Evolutionary conservation across 2,888 invertebrate species (phyloP), one percentile per base, ranked within the genome.

Genomic region (Formica aserva): DNA sequence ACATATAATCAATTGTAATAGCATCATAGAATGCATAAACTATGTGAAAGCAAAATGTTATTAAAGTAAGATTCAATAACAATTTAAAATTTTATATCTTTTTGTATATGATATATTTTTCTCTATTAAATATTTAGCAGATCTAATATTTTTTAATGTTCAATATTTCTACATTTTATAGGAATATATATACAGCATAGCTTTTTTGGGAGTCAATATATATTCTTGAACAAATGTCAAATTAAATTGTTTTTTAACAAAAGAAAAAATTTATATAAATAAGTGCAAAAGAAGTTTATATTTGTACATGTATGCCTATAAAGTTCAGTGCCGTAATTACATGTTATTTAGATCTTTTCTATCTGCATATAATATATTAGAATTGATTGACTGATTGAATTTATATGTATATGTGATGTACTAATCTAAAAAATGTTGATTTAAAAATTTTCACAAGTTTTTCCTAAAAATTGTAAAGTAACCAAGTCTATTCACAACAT

Each of bases 11-110:
- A 75, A 63, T 77, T 41, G n/a, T 66, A 77, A 77, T 26, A 74
- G 48, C 38, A 63, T 72, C 45, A 48, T 76, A 76, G 52, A 63
- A 76, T 74, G 62, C 9, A 75, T n/a, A 38, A 86, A 71, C 55
- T 77, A 62, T 85, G 55, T 82, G 76, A 65, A 89, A 55, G 45
- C 57, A 83, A 72, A 82, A 85, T 80, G 85, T 71, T 65, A 84
- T 84, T 77, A 80, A 75, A 69, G 22, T 85, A 67, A 83, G 65
- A 85, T 81, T 67, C 6, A 82, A 60, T 72, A 85, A 71, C 83
- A 88, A 75, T 85, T 86, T 80, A 48, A 69, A 72, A 85, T 83
- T 80, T 74, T 76, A 85, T 74, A 85, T 86, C 67, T 82, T 82
- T 77, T 69, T 66, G n/a, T 77, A 85, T 35, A 82, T 32, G 65